These are phyloP conservation scores for Melanostigma gelatinosum DNA, from an alignment of 2,113 vertebrate species.

Conservation along the genomic window DNA sequence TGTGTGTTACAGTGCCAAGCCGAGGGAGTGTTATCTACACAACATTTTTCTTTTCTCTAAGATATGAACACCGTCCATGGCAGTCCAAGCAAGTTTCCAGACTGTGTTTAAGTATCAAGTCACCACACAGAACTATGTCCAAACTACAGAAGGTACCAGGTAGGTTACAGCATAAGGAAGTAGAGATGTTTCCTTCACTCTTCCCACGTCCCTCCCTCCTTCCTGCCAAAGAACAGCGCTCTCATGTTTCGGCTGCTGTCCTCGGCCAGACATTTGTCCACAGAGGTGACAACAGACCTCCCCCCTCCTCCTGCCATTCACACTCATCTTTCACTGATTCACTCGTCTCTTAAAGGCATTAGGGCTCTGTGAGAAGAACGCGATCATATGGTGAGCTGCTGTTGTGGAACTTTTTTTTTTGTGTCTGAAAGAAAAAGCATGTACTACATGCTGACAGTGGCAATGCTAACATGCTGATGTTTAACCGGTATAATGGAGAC, in stretches of 20 bases:
- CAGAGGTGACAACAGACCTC: conserved; percentile 54
- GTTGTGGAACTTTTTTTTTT: not conserved
- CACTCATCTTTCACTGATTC: not conserved
- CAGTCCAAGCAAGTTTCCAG: not conserved
- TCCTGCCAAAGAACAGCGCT: conserved; percentile 52
- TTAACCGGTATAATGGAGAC: not conserved
- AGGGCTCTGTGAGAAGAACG: not conserved
- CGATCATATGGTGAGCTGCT: not conserved
- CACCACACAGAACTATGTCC: not conserved
- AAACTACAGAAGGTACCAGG: not conserved
- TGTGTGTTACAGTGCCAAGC: not conserved
- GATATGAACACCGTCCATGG: not conserved
- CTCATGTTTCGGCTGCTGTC: conserved; percentile 71
- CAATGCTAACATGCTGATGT: not conserved
- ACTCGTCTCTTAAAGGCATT: not conserved
- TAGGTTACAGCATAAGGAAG: not conserved
- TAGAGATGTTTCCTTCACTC: conserved; percentile 29
- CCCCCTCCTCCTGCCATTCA: conserved; percentile 26
- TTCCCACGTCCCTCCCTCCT: conserved; percentile 39
- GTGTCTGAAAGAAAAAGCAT: not conserved
- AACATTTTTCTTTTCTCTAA: no score
- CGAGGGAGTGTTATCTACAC: not conserved
- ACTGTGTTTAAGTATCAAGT: not conserved
- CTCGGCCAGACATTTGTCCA: conserved; percentile 67
- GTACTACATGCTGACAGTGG: not conserved